Percentiles rank a stretch among this genome's conserved stretches.
Evolutionary conservation across 1,140 invertebrate species (phyloP).

Genomic region (Helicoverpa armigera): DNA sequence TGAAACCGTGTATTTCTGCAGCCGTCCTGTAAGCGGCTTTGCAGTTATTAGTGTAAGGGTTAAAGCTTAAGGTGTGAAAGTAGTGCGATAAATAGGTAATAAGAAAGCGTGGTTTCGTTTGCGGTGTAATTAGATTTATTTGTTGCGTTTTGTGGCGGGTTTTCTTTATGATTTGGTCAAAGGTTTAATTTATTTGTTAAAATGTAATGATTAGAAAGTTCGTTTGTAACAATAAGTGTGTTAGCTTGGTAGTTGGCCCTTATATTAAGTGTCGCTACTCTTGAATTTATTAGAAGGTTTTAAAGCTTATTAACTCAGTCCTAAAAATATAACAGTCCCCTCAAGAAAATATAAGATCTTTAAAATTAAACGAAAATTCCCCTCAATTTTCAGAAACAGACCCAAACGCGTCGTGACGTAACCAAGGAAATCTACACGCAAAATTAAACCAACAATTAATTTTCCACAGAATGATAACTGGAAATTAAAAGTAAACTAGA

Average conservation of each 20-base stretch:
- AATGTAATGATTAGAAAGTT: no score
- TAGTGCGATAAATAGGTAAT: constrained; percentile 25
- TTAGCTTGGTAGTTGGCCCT: no score
- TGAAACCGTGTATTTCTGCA: neutral
- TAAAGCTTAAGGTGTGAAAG: constrained; percentile 3
- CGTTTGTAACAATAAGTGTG: no score
- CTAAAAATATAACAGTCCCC: no score
- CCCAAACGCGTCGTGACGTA: neutral
- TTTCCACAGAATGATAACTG: constrained; percentile 16
- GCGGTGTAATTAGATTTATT: neutral
- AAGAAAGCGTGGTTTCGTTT: constrained; percentile 7
- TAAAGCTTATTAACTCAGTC: no score
- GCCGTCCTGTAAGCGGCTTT: constrained; percentile 50
- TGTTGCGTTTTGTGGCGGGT: neutral
- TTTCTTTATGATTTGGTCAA: neutral
- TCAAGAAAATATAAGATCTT: no score
- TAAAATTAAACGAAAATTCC: no score
- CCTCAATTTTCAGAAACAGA: neutral
- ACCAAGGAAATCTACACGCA: neutral
- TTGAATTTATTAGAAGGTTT: no score
- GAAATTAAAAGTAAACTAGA: constrained; percentile 46
- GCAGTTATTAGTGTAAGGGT: constrained; percentile 47
- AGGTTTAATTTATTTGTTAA: neutral
- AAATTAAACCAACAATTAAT: constrained; percentile 32
- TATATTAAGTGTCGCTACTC: no score